Evolutionary conservation across 2,888 invertebrate species (phyloP).

Genomic region (Trachelus stipa): DNA sequence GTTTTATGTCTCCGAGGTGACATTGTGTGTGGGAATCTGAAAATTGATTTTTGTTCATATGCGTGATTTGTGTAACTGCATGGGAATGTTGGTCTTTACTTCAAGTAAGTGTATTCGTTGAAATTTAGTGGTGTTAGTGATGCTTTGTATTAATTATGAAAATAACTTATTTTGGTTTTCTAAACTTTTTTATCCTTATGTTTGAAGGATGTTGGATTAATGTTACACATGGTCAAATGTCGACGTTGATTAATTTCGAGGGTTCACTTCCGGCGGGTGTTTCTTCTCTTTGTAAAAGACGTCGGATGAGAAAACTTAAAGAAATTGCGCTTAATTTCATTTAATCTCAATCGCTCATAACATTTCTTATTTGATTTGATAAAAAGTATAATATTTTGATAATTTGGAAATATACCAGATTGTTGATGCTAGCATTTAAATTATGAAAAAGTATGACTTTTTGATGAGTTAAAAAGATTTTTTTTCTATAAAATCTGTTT

Average conservation of each 20-base stretch:
- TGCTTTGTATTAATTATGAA: not conserved
- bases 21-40: not conserved
- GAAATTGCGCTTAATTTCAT: too few relatives aligned
- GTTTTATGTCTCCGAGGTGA: not conserved
- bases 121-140: not conserved
- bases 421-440: too few relatives aligned
- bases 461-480: not conserved
- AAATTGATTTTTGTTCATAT: not conserved
- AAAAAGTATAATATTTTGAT: not conserved
- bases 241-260: not conserved
- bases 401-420: not conserved
- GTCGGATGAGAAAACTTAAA: not conserved
- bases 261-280: not conserved
- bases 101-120: not conserved
- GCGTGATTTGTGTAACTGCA: not conserved
- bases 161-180: not conserved
- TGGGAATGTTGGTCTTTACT: not conserved
- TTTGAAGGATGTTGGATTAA: not conserved
- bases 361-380: not conserved
- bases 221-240: not conserved
- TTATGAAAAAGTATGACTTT: not conserved
- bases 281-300: not conserved
- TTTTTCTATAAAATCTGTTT: too few relatives aligned
- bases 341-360: not conserved
- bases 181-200: not conserved